Conservation (phyloP, 92 coral and sea anemone genomes). For the Porites rus region DNA sequence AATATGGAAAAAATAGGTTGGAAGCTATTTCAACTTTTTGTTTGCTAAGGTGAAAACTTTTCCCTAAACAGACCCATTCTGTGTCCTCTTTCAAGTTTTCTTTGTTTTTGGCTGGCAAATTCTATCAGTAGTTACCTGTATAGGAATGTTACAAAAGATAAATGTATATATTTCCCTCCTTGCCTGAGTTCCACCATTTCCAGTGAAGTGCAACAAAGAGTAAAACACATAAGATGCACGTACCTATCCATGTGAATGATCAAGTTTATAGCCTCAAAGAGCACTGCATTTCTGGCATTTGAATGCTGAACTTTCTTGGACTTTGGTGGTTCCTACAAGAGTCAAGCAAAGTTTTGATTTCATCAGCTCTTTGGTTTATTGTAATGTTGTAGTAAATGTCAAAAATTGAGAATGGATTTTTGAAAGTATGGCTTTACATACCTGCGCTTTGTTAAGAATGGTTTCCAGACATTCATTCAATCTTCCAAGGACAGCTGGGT, state of each 20-base stretch:
- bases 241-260: conserved; percentile 99
- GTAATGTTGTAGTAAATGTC: too few relatives aligned
- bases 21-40: too few relatives aligned
- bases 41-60: too few relatives aligned
- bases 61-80: too few relatives aligned
- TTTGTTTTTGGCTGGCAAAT: too few relatives aligned
- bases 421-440: not conserved
- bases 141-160: too few relatives aligned
- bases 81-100: too few relatives aligned
- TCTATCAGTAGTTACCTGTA: too few relatives aligned
- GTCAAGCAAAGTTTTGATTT: not conserved
- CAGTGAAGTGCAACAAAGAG: too few relatives aligned
- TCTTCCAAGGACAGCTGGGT: conserved; percentile 87
- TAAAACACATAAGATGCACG: not conserved
- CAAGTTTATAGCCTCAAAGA: conserved; percentile 92
- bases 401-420: not conserved
- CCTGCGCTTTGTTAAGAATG: conserved; percentile 98
- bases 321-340: conserved; percentile 93
- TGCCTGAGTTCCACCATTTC: too few relatives aligned
- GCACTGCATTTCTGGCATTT: conserved; percentile 98
- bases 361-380: not conserved
- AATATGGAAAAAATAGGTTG: too few relatives aligned
- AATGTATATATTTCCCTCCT: too few relatives aligned
- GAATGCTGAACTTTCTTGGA: conserved; percentile 99
- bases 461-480: conserved; percentile 95